Percentiles rank a stretch among this genome's conserved stretches.
Conservation (phyloP, 2,888 invertebrate species). For the Papilio demoleus region DNA sequence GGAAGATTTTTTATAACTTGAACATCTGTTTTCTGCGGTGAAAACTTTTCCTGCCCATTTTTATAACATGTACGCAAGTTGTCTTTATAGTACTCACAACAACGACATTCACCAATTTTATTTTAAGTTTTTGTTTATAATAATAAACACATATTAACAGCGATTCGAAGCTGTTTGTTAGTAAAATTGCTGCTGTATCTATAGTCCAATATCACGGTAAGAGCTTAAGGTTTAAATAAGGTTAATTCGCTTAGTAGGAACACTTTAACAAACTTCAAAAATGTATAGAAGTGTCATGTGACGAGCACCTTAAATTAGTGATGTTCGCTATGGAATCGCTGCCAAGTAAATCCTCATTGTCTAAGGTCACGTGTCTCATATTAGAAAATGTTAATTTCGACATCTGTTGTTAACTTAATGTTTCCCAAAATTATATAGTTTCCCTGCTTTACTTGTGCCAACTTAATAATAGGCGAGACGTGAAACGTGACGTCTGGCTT, state of each 20-base stretch:
- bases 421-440: not conserved
- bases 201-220: too few species aligned
- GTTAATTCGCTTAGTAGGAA: too few species aligned
- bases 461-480: conserved; percentile 10
- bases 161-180: too few species aligned
- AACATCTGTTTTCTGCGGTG: not conserved
- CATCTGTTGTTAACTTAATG: not conserved
- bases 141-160: too few species aligned
- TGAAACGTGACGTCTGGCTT: conserved; percentile 18
- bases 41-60: not conserved
- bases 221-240: too few species aligned
- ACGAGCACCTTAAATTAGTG: too few species aligned
- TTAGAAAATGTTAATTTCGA: not conserved
- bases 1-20: not conserved
- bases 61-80: not conserved
- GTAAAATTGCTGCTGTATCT: too few species aligned
- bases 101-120: not conserved
- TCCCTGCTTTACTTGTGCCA: not conserved
- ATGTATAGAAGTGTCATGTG: too few species aligned
- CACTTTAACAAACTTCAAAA: too few species aligned
- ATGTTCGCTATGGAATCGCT: too few species aligned
- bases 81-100: not conserved
- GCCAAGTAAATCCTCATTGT: too few species aligned
- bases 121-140: too few species aligned
- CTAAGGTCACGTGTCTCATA: not conserved